These are phyloP conservation scores for Zonitis immaculata DNA, from an alignment of 2,888 invertebrate genomes.

Conservation along the genomic window DNA sequence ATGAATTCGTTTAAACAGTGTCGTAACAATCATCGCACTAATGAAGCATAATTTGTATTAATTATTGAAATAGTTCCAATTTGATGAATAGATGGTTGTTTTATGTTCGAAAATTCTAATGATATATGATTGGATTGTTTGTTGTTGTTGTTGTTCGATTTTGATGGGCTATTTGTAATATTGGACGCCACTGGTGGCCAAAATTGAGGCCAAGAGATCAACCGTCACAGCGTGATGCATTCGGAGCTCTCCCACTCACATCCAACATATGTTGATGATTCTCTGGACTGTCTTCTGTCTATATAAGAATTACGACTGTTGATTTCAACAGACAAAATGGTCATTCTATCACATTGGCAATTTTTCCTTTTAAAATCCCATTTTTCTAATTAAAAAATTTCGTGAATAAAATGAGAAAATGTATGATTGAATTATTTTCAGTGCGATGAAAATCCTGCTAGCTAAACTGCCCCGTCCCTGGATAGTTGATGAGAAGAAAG, in stretches of 20 bases:
- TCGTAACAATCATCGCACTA: too few relatives aligned
- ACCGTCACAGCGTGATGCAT: conserved; percentile 34
- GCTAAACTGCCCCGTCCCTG: conserved; percentile 90
- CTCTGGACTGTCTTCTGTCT: conserved; percentile 26
- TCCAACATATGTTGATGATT: conserved; percentile 35
- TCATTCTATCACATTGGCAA: too few relatives aligned
- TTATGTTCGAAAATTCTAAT: background rate
- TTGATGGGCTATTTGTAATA: background rate
- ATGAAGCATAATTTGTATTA: too few relatives aligned
- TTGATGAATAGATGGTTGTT: background rate
- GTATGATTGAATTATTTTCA: too few relatives aligned
- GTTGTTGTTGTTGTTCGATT: background rate
- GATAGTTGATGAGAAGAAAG: conserved; percentile 98
- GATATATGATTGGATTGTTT: background rate
- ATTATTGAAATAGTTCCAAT: background rate
- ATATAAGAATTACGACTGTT: conserved; percentile 18
- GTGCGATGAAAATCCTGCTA: conserved; percentile 93
- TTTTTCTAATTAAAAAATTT: too few relatives aligned
- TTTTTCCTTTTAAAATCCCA: conserved; percentile 11
- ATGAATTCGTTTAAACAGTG: conserved; percentile 26
- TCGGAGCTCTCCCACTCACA: conserved; percentile 38
- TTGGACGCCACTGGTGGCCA: conserved; percentile 28
- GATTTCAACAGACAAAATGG: too few relatives aligned
- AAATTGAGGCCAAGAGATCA: conserved; percentile 35
- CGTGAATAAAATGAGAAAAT: too few relatives aligned